Evolutionary conservation across 2,113 vertebrate species (phyloP).

Genomic region (Rhinoptilus africanus): DNA sequence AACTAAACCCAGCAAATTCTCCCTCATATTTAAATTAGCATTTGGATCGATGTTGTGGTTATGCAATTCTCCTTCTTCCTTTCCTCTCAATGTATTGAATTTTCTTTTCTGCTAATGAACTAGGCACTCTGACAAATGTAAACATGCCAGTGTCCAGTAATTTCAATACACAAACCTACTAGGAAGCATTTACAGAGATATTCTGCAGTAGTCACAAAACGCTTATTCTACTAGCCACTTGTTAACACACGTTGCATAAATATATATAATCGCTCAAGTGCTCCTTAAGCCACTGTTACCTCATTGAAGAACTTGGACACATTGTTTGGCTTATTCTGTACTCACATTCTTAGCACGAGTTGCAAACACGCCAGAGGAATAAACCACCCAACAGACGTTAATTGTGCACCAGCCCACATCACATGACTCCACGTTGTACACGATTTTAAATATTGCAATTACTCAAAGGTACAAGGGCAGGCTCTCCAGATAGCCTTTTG

Average conservation of each 20-base stretch:
- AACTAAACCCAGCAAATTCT: background rate
- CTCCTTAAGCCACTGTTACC: background rate
- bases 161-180: background rate
- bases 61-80: background rate
- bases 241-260: background rate
- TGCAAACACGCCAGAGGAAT: conserved; percentile 22
- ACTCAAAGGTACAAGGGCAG: conserved; percentile 1
- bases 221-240: background rate
- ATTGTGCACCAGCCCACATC: background rate
- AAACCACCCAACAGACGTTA: conserved; percentile 43
- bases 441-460: conserved; percentile 14
- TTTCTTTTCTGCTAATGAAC: conserved; percentile 27
- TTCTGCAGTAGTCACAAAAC: background rate
- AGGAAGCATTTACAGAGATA: background rate
- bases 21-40: background rate
- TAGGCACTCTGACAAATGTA: background rate
- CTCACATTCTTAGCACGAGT: background rate
- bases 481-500: background rate
- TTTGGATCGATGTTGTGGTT: background rate
- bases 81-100: background rate
- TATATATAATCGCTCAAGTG: background rate
- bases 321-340: conserved; percentile 3
- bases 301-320: conserved; percentile 9
- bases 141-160: background rate
- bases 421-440: background rate